Conservation (phyloP, 1,140 invertebrate genomes). For the Magallana gigas region DNA sequence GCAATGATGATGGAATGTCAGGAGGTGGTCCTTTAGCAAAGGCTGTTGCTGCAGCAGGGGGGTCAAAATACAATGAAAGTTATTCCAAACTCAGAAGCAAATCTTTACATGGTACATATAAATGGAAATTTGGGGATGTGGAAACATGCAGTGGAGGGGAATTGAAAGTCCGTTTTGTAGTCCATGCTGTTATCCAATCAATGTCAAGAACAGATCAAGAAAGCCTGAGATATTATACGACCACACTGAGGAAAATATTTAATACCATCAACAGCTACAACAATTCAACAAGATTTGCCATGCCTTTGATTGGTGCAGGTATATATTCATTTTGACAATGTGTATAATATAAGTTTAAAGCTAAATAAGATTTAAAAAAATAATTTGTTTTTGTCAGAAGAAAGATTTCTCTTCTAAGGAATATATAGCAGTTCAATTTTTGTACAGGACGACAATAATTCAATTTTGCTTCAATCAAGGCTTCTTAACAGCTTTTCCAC, state of each 20-base stretch:
- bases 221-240: background rate
- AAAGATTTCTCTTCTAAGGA: no score
- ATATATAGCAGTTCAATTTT: no score
- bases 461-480: no score
- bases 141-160: background rate
- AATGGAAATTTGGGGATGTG: background rate
- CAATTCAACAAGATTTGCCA: background rate
- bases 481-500: no score
- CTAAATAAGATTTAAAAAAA: no score
- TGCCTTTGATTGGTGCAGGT: conserved; percentile 37
- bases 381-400: no score
- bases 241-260: background rate
- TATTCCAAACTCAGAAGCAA: background rate
- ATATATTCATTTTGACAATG: no score
- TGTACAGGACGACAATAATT: no score
- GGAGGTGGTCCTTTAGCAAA: conserved; percentile 18
- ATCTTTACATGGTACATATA: background rate
- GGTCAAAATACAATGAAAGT: conserved; percentile 5
- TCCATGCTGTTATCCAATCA: background rate
- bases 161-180: background rate
- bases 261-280: background rate
- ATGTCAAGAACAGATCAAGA: background rate
- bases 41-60: background rate
- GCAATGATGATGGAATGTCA: background rate
- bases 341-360: no score